These are phyloP conservation scores for Thalpophila matura DNA, from an alignment of 2,888 invertebrate genomes.

Conservation along the genomic window DNA sequence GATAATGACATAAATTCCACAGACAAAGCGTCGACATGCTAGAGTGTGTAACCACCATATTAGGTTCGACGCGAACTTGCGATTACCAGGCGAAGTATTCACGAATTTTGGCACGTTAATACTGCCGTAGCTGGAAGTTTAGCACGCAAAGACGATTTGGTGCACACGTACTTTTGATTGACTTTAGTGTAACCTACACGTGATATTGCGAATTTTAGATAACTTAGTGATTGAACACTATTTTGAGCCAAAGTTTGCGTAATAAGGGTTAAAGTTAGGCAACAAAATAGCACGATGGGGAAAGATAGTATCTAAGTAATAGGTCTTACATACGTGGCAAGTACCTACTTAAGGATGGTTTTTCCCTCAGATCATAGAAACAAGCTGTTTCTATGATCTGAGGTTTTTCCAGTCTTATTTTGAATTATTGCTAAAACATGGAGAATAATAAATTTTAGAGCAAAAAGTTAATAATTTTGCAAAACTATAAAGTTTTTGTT, in stretches of 20 bases:
- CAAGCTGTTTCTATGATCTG: too few relatives aligned
- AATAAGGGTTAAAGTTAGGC: not conserved
- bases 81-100: conserved; percentile 45
- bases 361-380: too few relatives aligned
- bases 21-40: conserved; percentile 16
- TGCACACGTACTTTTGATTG: conserved; percentile 49
- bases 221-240: conserved; percentile 6
- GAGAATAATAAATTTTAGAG: too few relatives aligned
- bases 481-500: too few relatives aligned
- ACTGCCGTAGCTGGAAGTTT: conserved; percentile 21
- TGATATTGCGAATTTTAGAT: conserved; percentile 16
- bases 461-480: too few relatives aligned
- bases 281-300: not conserved
- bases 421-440: too few relatives aligned
- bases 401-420: too few relatives aligned
- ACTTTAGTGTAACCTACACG: conserved; percentile 27
- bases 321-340: too few relatives aligned
- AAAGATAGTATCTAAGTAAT: too few relatives aligned
- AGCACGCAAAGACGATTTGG: conserved; percentile 56
- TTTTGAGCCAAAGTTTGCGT: not conserved
- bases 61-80: conserved; percentile 37
- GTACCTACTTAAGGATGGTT: too few relatives aligned
- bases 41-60: conserved; percentile 30
- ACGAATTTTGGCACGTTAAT: conserved; percentile 41
- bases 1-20: conserved; percentile 19